These are phyloP conservation scores for Pardosa pseudoannulata DNA, from an alignment of 2,888 invertebrate genomes.

Conservation along the genomic window DNA sequence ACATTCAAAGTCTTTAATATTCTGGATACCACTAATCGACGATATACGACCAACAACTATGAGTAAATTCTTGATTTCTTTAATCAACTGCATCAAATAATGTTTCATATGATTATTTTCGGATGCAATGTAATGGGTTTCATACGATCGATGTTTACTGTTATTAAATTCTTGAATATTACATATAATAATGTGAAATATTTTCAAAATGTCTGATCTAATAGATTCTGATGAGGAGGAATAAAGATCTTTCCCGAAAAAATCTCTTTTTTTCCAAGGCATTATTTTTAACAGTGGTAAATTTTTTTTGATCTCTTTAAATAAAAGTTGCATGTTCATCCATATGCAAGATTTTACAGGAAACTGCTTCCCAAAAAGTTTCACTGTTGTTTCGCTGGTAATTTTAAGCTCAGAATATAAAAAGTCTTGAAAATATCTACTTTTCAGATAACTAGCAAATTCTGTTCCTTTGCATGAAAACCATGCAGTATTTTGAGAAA, in stretches of 20 bases:
- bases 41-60: conserved; percentile 43
- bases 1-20: conserved; percentile 12
- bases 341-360: neutral
- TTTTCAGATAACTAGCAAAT: conserved; percentile 21
- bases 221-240: conserved; percentile 1
- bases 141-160: too few species aligned
- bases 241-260: neutral
- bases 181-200: neutral
- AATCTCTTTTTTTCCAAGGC: conserved; percentile 17
- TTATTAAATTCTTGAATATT: conserved; percentile 25
- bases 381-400: neutral
- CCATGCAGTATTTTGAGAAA: conserved; percentile 19
- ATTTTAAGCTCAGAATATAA: neutral
- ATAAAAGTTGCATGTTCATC: conserved; percentile 6
- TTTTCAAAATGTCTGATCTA: conserved; percentile 11
- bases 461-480: conserved; percentile 35
- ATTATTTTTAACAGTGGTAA: conserved; percentile 11
- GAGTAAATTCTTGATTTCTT: conserved; percentile 44
- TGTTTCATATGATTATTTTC: neutral
- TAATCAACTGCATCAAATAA: neutral
- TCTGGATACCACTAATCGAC: conserved; percentile 16
- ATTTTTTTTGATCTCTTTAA: conserved; percentile 29
- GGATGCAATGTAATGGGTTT: too few species aligned
- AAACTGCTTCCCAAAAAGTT: neutral
- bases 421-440: neutral